A percentile compares a stretch with the other conserved stretches of the same genome.
phyloP scores from a whole-genome alignment of 2,113 vertebrate genomes.

The Dromaius novaehollandiae region DNA sequence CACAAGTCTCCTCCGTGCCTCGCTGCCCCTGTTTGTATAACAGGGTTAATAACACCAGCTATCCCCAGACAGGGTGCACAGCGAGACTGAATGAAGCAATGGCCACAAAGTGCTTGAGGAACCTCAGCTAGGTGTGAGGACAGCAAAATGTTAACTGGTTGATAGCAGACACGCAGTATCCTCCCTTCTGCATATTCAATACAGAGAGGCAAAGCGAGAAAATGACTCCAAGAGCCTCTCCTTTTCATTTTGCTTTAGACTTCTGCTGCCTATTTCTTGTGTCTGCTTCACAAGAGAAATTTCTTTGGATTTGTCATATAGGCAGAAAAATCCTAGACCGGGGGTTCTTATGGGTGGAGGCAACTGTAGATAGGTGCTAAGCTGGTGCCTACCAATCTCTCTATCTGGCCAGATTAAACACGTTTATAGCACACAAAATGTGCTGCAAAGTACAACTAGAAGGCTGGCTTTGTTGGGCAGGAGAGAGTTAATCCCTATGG shows the following conservation, averaged over 20 bases:
- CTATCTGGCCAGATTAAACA: constrained; percentile 31
- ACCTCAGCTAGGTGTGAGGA: neutral
- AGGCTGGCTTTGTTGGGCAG: constrained; percentile 50
- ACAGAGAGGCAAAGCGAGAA: neutral
- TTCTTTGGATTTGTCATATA: neutral
- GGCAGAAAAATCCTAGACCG: constrained; percentile 23
- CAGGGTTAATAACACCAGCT: neutral
- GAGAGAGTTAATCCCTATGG: constrained; percentile 76
- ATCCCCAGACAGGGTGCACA: neutral
- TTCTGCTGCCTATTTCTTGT: constrained; percentile 1
- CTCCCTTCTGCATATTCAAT: neutral
- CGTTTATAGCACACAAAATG: constrained; percentile 1
- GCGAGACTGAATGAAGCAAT: neutral
- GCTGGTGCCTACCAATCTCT: neutral
- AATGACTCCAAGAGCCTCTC: neutral
- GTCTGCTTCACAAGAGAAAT: neutral
- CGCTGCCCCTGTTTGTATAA: neutral
- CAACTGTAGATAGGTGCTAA: constrained; percentile 2
- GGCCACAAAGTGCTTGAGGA: neutral
- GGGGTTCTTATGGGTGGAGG: neutral
- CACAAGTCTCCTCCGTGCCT: neutral
- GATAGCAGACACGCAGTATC: neutral
- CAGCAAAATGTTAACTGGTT: neutral
- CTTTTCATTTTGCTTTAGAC: neutral
- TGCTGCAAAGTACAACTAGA: constrained; percentile 41